Evolutionary conservation across 2,113 vertebrate species (phyloP).

Genomic region (Esox niger): DNA sequence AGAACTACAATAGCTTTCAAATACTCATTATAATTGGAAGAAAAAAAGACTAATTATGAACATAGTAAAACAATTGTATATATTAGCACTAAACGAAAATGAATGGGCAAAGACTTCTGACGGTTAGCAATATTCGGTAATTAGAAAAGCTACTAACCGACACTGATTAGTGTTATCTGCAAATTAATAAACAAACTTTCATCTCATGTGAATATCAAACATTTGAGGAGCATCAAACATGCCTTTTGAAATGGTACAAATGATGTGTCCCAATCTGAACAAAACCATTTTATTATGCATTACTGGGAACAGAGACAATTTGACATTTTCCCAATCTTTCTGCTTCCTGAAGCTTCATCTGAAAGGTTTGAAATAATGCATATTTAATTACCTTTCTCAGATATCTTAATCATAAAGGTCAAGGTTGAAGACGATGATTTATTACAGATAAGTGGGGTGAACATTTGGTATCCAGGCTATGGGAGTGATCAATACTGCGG

Average conservation of each 20-base stretch:
- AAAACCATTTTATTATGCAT: conserved; percentile 20
- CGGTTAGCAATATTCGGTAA: conserved; percentile 4
- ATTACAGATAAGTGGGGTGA: conserved; percentile 41
- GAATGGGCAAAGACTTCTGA: too few species aligned
- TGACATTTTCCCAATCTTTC: conserved; percentile 58
- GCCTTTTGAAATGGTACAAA: conserved; percentile 25
- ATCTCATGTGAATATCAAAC: conserved; percentile 7
- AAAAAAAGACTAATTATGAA: too few species aligned
- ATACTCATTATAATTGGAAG: too few species aligned
- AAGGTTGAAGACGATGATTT: conserved; percentile 46
- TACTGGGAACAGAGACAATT: conserved; percentile 35
- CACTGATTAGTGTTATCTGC: conserved; percentile 13
- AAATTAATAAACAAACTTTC: conserved; percentile 18
- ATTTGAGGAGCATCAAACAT: conserved; percentile 13
- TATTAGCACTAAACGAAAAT: too few species aligned
- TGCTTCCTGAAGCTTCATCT: conserved; percentile 34
- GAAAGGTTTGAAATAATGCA: conserved; percentile 53
- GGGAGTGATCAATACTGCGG: conserved; percentile 59
- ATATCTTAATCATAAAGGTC: conserved; percentile 53
- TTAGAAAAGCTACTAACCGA: conserved; percentile 23
- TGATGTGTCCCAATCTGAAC: conserved; percentile 14
- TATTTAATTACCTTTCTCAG: conserved; percentile 49
- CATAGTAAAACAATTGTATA: too few species aligned
- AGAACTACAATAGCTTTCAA: too few species aligned
- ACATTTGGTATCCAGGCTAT: conserved; percentile 46